A percentile compares a stretch with the other conserved stretches of the same genome.
phyloP scores from a whole-genome alignment of 2,888 invertebrate genomes.

The Trissolcus brochymenae region DNA sequence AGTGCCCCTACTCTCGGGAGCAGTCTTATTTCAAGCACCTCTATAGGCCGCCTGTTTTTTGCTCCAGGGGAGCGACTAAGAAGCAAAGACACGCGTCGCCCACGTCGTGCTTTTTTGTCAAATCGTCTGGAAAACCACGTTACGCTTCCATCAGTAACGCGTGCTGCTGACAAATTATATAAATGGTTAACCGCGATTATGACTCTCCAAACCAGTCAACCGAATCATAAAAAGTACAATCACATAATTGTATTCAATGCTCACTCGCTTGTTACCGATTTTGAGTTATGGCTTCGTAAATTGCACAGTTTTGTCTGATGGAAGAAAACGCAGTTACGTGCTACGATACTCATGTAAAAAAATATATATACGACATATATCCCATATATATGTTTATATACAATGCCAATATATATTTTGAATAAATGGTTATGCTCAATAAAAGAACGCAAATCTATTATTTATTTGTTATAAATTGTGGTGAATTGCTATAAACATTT shows the following conservation, averaged over 20 bases:
- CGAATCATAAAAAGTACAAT: constrained; percentile 35
- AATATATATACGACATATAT: too few relatives aligned
- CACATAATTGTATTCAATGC: constrained; percentile 51
- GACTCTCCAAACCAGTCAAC: constrained; percentile 31
- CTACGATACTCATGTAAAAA: too few relatives aligned
- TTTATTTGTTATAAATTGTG: too few relatives aligned
- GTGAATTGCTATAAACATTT: too few relatives aligned
- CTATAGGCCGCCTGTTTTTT: constrained; percentile 56
- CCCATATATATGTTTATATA: too few relatives aligned
- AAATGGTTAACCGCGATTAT: constrained; percentile 65
- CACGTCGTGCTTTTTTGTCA: constrained; percentile 71
- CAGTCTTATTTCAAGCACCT: constrained; percentile 47
- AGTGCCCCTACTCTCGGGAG: constrained; percentile 58
- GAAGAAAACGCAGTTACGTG: too few relatives aligned
- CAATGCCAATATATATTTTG: too few relatives aligned
- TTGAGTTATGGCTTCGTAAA: constrained; percentile 26
- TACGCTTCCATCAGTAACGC: constrained; percentile 64
- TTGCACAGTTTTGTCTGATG: neutral
- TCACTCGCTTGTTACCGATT: constrained; percentile 31
- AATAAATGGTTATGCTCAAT: too few relatives aligned
- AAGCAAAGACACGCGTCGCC: constrained; percentile 64
- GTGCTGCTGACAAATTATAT: constrained; percentile 75
- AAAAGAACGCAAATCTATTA: too few relatives aligned
- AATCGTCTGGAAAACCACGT: constrained; percentile 74
- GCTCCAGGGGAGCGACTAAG: constrained; percentile 41